These are phyloP conservation scores for Mirounga angustirostris DNA, from an alignment of 2,113 vertebrate species.

Conservation along the genomic window DNA sequence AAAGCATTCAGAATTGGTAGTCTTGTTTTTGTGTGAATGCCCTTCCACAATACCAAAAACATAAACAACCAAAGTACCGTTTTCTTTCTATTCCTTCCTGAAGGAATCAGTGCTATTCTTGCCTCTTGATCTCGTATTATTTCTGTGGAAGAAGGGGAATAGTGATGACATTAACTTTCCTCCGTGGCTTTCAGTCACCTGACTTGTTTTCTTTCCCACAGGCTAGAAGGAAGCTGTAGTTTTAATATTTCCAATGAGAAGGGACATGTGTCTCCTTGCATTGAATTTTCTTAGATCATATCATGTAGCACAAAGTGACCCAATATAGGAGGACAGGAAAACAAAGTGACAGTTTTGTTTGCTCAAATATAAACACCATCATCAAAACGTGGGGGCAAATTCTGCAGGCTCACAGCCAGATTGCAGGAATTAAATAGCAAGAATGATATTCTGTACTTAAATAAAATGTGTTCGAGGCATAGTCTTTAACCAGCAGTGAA, in stretches of 20 bases:
- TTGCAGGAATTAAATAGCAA: constrained; percentile 42
- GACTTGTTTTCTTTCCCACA: constrained; percentile 87
- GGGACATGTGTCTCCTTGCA: constrained; percentile 92
- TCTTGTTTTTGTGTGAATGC: not conserved
- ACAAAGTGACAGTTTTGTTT: constrained; percentile 85
- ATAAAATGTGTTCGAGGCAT: constrained; percentile 34
- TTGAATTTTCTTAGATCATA: constrained; percentile 87
- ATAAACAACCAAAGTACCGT: not conserved
- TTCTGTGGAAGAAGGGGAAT: not conserved
- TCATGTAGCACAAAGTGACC: constrained; percentile 86
- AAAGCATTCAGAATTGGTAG: not conserved
- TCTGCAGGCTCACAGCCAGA: constrained; percentile 29
- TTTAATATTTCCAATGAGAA: constrained; percentile 89
- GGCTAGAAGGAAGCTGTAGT: constrained; percentile 86
- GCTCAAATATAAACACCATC: constrained; percentile 54
- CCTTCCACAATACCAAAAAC: not conserved
- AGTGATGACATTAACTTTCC: constrained; percentile 82
- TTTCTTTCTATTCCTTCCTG: not conserved
- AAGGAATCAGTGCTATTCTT: not conserved
- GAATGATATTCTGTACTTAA: constrained; percentile 62
- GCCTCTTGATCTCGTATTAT: not conserved
- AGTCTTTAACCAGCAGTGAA: constrained; percentile 22
- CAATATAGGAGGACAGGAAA: constrained; percentile 85
- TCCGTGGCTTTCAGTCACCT: constrained; percentile 85
- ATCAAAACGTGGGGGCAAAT: constrained; percentile 49